Percentiles rank a stretch among this genome's conserved stretches.
Evolutionary conservation across 1,140 invertebrate genomes (phyloP).

Genomic region (Polyergus mexicanus): DNA sequence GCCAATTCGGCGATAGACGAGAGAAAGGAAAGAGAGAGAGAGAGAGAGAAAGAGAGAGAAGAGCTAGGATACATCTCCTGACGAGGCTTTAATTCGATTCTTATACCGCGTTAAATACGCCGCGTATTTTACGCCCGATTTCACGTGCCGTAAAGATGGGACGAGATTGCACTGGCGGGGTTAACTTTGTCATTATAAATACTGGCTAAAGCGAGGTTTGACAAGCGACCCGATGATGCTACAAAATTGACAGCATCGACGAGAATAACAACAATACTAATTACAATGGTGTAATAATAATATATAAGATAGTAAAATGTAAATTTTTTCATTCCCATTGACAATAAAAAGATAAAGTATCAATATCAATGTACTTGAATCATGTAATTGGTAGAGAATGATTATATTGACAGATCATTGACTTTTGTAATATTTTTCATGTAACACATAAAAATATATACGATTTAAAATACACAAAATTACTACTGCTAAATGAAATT

Average conservation of each 20-base stretch:
- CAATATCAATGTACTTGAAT: neutral
- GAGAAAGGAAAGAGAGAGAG: constrained; percentile 55
- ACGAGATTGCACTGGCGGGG: constrained; percentile 57
- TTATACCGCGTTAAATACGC: constrained; percentile 78
- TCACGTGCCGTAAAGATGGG: constrained; percentile 66
- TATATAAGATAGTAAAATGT: neutral
- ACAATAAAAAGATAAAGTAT: no score
- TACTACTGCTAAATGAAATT: neutral
- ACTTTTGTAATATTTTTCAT: neutral
- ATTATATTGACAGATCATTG: neutral
- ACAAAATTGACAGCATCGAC: neutral
- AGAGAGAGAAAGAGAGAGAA: neutral
- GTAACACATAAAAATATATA: neutral
- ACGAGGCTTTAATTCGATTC: constrained; percentile 84
- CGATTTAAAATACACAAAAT: neutral
- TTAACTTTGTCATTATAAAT: constrained; percentile 32
- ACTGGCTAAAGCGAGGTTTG: constrained; percentile 34
- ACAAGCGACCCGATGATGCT: neutral
- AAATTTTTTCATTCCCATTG: neutral
- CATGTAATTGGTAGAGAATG: neutral
- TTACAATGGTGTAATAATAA: neutral
- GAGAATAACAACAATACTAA: constrained; percentile 13
- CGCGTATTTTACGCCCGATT: constrained; percentile 76
- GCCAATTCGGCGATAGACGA: constrained; percentile 75
- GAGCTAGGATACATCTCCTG: constrained; percentile 52